Base-by-base conservation (phyloP, 2,113 vertebrate genomes). In the Callipepla californica region DNA sequence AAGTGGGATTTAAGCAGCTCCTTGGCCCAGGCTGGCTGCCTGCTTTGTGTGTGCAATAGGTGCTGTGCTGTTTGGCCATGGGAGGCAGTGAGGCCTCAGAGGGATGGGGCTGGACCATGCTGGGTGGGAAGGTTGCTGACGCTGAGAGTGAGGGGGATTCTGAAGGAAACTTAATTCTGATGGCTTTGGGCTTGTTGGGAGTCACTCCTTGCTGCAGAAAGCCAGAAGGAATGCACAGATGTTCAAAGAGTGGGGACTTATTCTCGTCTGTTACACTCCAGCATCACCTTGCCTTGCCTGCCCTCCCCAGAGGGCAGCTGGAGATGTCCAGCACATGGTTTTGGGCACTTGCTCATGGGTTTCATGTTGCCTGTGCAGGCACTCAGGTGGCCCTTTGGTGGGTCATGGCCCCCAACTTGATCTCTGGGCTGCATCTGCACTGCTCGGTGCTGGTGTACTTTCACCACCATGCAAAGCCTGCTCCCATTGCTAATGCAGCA, bases 381-480 rank as follows among this genome's bases (percentile, higher is more conserved):
- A 65, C 57, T 48, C 42, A 19, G 2, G 90, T 73, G 68, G 34
- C 65, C 40, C 47, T 34, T 74, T 57, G 15, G 3, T 28, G 34
- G 81, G 42, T 67, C 85, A 14, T 83, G 76, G 57, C 66, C 69
- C 62, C 89, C 75, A 57, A 18, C 44, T 21, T 65, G 38, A 78
- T 16, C 7, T 36, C 67, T 83, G 58, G 23, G 66, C 86, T 79
- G 77, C 53, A 81, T 74, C 62, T 51, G 70, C 16, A 6, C 53
- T 76, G 12, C 84, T 34, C 45, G 2, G 85, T 92, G 76, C 6
- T n/a, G 20, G 77, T 66, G 80, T 68, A 77, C 95, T 90, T 84
- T 50, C 80, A 86, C 13, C 6, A 2, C 88, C 48, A 65, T 7
- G 7, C 51, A 45, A 80, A 89, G 66, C 86, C 86, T 53, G 74